phyloP scores from a whole-genome alignment of 2,888 invertebrate species.

The Eurytoma adleriae region DNA sequence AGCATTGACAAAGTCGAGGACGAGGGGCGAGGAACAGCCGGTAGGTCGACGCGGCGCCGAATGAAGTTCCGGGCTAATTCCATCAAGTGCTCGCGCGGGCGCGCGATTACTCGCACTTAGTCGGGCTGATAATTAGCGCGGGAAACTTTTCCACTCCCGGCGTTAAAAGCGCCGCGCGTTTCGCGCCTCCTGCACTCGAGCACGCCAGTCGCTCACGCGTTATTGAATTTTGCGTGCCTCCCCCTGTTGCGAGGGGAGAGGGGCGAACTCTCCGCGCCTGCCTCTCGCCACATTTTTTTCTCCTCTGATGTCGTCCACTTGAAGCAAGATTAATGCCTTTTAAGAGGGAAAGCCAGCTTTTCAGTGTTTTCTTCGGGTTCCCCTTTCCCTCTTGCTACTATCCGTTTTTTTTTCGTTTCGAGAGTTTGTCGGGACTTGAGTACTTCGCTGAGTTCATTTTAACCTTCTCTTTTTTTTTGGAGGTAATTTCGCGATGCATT shows the following conservation, averaged over 20 bases:
- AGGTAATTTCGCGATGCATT: no score
- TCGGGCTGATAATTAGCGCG: conserved; percentile 13
- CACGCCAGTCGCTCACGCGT: background rate
- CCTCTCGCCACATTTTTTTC: no score
- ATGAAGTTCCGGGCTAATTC: conserved; percentile 16
- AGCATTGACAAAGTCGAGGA: background rate
- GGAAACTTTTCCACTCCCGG: conserved; percentile 2
- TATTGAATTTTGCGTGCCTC: background rate
- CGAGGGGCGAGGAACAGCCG: background rate
- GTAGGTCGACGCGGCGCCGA: background rate
- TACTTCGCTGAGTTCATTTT: no score
- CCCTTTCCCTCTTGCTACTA: background rate
- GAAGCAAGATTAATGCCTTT: no score
- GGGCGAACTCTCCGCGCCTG: no score
- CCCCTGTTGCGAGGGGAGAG: background rate
- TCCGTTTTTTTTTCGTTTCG: background rate
- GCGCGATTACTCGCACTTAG: conserved; percentile 18
- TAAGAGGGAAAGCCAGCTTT: no score
- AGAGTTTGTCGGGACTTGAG: no score
- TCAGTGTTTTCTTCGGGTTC: no score
- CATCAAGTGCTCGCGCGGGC: conserved; percentile 1
- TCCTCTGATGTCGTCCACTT: no score
- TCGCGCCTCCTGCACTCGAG: background rate
- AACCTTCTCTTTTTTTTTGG: no score
- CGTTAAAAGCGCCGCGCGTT: background rate